These are phyloP conservation scores for Zygaena filipendulae DNA, from an alignment of 2,888 invertebrate species.

Conservation along the genomic window DNA sequence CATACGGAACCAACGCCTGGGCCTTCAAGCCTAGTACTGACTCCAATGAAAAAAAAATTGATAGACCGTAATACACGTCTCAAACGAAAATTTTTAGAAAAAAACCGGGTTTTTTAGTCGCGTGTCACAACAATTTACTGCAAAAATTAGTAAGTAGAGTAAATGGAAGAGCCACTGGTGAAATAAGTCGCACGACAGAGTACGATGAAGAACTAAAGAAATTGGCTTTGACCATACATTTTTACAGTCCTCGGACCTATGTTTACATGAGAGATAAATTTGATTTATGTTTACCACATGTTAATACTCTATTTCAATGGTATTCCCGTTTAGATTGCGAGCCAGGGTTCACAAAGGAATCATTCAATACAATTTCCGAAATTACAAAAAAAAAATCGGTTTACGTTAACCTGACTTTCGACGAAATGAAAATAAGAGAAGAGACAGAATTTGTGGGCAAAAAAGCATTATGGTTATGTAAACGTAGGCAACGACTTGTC, in stretches of 20 bases:
- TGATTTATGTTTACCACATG: constrained; percentile 2
- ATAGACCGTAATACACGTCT: background rate
- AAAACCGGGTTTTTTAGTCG: background rate
- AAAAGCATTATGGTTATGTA: background rate
- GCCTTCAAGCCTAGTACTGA: background rate
- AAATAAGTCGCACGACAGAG: background rate
- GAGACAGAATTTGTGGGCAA: background rate
- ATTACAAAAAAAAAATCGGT: background rate
- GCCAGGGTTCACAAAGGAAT: constrained; percentile 1
- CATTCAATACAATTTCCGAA: constrained; percentile 1
- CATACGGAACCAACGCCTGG: background rate
- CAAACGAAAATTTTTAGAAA: background rate
- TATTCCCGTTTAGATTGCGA: background rate
- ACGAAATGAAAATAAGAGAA: background rate
- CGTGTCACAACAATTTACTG: background rate
- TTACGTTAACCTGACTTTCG: background rate
- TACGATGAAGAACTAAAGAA: constrained; percentile 1
- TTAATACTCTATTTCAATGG: background rate
- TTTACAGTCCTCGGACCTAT: constrained; percentile 6
- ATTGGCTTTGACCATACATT: constrained; percentile 6
- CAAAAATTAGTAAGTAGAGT: background rate
- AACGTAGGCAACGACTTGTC: constrained; percentile 3
- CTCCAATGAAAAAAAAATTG: background rate
- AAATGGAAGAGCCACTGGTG: background rate
- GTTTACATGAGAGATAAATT: constrained; percentile 6